Percentiles rank a stretch among this genome's conserved stretches.
Evolutionary conservation across 2,113 vertebrate species (phyloP).

Genomic region (Cyprinodon tularosa): DNA sequence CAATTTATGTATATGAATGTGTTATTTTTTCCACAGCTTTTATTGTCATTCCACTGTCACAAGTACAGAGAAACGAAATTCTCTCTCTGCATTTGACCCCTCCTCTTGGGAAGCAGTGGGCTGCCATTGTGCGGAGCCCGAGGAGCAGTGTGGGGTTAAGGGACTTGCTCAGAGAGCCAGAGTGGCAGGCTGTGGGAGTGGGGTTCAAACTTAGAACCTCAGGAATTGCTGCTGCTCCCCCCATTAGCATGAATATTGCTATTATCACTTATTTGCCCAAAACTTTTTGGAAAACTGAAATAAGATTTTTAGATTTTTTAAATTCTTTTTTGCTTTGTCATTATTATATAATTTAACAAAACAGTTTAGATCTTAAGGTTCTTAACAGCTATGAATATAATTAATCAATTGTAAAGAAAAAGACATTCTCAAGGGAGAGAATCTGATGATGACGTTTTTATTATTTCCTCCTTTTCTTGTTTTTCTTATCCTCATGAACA

Average conservation of each 20-base stretch:
- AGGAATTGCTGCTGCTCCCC: too few species aligned
- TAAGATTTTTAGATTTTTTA: background rate
- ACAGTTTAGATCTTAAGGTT: background rate
- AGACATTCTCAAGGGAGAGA: background rate
- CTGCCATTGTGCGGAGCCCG: too few species aligned
- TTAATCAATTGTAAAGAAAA: background rate
- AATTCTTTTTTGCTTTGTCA: background rate
- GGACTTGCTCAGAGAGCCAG: too few species aligned
- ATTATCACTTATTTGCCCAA: background rate
- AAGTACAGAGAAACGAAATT: too few species aligned
- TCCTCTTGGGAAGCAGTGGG: too few species aligned
- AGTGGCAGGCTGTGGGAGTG: too few species aligned
- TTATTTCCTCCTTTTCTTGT: background rate
- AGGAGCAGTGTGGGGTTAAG: too few species aligned
- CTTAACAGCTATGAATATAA: background rate
- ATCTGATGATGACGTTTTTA: background rate
- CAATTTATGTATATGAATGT: background rate
- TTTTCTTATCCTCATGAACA: conserved; percentile 25
- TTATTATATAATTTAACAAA: background rate
- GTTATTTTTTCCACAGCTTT: background rate
- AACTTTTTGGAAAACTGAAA: background rate
- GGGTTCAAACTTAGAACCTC: too few species aligned
- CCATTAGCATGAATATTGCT: too few species aligned
- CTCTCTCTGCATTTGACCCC: too few species aligned
- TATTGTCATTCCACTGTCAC: too few species aligned